Conservation (phyloP, 2,888 invertebrate genomes). For the Melolontha melolontha region DNA sequence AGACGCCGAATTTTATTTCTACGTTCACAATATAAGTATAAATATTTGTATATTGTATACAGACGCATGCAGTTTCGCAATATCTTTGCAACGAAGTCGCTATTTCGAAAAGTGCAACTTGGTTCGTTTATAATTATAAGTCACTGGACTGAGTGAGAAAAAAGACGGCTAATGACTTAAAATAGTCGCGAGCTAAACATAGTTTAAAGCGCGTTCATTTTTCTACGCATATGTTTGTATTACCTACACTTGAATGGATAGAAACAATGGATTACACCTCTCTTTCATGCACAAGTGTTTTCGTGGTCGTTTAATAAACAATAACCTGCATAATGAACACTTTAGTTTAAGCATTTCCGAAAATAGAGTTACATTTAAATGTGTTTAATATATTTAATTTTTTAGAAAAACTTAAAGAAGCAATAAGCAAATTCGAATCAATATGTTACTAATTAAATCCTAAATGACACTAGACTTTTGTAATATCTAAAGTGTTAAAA, state of each 20-base stretch:
- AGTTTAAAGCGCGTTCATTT: not conserved
- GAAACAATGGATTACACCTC: conserved; percentile 14
- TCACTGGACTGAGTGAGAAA: conserved; percentile 6
- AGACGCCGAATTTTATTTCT: not conserved
- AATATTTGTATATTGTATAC: not conserved
- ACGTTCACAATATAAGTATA: not conserved
- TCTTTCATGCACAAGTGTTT: conserved; percentile 8
- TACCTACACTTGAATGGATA: not conserved
- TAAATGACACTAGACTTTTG: too few relatives aligned
- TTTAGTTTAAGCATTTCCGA: too few relatives aligned
- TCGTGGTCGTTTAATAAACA: too few relatives aligned
- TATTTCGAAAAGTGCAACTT: conserved; percentile 20
- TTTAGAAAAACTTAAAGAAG: too few relatives aligned
- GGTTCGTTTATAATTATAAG: conserved; percentile 8
- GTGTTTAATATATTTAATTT: too few relatives aligned
- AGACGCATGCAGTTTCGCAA: conserved; percentile 7
- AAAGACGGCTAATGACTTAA: conserved; percentile 13
- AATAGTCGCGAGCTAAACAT: conserved; percentile 8
- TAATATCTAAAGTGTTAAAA: too few relatives aligned
- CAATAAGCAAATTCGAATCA: too few relatives aligned
- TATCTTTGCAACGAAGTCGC: not conserved
- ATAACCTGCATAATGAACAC: too few relatives aligned
- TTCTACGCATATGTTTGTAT: not conserved
- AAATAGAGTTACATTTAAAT: too few relatives aligned
- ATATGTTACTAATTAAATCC: too few relatives aligned